phyloP scores from a whole-genome alignment of 1,140 invertebrate species.

The Drosophila carrolli region DNA sequence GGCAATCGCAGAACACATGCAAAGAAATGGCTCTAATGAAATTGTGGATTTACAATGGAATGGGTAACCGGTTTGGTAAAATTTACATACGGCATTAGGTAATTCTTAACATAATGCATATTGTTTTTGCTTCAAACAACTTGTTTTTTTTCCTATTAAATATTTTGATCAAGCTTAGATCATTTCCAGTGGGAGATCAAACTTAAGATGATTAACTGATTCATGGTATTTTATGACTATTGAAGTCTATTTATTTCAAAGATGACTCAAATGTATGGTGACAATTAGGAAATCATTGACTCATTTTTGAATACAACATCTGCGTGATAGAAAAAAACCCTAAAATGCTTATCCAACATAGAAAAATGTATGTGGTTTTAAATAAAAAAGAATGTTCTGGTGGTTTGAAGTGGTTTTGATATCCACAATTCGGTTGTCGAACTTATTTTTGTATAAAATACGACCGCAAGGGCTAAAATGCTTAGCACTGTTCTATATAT shows the following conservation, averaged over 20 bases:
- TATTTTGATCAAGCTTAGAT: slow-evolving; percentile 30
- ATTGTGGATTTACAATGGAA: slow-evolving; percentile 20
- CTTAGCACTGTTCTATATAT: slow-evolving; percentile 6
- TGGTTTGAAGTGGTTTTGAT: slow-evolving; percentile 1
- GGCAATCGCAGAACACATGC: slow-evolving; percentile 29
- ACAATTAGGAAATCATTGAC: background rate
- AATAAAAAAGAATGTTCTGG: background rate
- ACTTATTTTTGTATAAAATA: slow-evolving; percentile 15
- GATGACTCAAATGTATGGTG: slow-evolving; percentile 6
- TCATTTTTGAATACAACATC: background rate
- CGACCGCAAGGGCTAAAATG: slow-evolving; percentile 17
- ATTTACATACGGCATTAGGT: slow-evolving; percentile 11
- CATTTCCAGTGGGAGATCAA: background rate
- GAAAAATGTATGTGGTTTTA: background rate
- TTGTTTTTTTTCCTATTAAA: slow-evolving; percentile 1
- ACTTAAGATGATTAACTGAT: slow-evolving; percentile 4
- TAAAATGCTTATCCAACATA: too few species aligned
- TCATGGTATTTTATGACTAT: slow-evolving; percentile 5
- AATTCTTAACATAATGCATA: slow-evolving; percentile 5
- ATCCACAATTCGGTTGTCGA: background rate
- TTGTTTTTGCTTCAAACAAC: background rate
- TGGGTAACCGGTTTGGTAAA: slow-evolving; percentile 7
- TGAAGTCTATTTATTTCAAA: background rate
- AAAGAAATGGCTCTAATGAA: slow-evolving; percentile 35
- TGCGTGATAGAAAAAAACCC: background rate